Conservation (phyloP, 2,888 invertebrate species). For the Trypoxylon attenuatum region DNA sequence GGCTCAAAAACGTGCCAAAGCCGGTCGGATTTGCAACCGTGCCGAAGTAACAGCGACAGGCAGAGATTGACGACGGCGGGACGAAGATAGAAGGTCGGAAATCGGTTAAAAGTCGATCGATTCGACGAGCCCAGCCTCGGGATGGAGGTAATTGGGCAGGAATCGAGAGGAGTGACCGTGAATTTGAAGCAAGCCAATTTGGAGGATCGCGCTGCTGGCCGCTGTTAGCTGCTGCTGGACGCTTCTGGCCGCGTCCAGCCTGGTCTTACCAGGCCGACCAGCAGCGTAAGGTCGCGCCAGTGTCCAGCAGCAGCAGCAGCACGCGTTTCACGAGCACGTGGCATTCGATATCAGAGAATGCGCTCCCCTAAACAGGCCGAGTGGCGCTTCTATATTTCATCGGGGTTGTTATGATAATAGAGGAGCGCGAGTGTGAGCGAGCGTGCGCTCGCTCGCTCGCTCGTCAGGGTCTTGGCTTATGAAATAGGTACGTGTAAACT, state of each 20-base stretch:
- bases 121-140: background rate
- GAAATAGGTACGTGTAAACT: constrained; percentile 78
- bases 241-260: too few relatives aligned
- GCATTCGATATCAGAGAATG: constrained; percentile 28
- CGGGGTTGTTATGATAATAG: constrained; percentile 68
- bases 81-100: background rate
- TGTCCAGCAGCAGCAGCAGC: constrained; percentile 15
- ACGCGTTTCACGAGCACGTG: constrained; percentile 52
- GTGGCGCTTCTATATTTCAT: constrained; percentile 62
- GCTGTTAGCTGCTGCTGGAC: too few relatives aligned
- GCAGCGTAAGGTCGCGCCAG: background rate
- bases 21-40: too few relatives aligned
- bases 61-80: background rate
- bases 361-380: constrained; percentile 43
- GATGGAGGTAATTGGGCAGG: background rate
- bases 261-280: too few relatives aligned
- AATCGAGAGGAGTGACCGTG: background rate
- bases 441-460: constrained; percentile 29
- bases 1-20: too few relatives aligned
- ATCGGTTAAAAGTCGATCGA: background rate
- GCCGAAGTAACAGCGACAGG: too few relatives aligned
- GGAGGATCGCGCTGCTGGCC: background rate
- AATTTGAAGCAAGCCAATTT: background rate
- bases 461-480: too few relatives aligned
- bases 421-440: constrained; percentile 14